Conservation (phyloP, 2,888 invertebrate genomes). For the Molorchus minor region DNA sequence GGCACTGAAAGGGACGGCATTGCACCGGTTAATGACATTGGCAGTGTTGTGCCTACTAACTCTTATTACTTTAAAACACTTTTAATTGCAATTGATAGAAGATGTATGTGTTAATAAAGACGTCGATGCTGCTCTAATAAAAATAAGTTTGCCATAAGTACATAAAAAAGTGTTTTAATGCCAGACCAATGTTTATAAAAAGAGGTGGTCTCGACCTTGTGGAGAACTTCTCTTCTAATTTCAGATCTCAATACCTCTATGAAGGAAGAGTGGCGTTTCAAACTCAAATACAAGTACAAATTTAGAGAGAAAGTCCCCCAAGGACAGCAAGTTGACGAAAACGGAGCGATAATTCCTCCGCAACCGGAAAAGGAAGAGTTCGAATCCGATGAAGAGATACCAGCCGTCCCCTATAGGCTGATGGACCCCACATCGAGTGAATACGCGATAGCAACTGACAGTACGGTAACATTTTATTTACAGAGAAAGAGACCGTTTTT, state of each 20-base stretch:
- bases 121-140: no score
- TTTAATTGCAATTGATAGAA: no score
- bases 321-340: constrained; percentile 3
- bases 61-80: no score
- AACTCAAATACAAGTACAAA: constrained; percentile 55
- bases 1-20: no score
- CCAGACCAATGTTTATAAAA: no score
- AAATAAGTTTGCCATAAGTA: no score
- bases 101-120: no score
- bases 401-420: constrained; percentile 54
- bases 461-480: constrained; percentile 33
- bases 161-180: no score
- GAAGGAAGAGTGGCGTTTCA: constrained; percentile 54
- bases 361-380: constrained; percentile 32
- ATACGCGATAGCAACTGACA: constrained; percentile 42
- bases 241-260: constrained; percentile 49
- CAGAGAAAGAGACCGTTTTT: no score
- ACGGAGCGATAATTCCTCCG: neutral
- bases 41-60: no score
- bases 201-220: no score
- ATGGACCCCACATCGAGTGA: constrained; percentile 54
- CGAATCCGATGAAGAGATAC: constrained; percentile 49
- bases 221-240: constrained; percentile 4
- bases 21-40: no score
- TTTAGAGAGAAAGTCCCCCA: constrained; percentile 43